These are phyloP conservation scores for Perizoma flavofasciatum DNA, from an alignment of 2,888 invertebrate genomes.

Conservation along the genomic window DNA sequence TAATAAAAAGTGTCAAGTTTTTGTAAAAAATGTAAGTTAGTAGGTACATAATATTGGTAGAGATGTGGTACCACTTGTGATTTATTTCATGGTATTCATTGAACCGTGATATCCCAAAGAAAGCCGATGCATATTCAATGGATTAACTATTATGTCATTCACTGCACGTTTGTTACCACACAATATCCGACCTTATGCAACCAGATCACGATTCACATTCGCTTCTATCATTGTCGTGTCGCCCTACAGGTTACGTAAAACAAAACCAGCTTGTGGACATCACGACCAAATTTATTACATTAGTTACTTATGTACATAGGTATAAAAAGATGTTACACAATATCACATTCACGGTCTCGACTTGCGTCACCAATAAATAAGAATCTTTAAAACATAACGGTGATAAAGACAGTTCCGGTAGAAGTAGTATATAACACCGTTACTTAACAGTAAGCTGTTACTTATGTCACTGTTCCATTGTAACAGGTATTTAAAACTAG, in stretches of 20 bases:
- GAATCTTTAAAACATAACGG: slow-evolving; percentile 29
- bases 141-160: slow-evolving; percentile 45
- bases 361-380: slow-evolving; percentile 77
- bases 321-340: slow-evolving; percentile 75
- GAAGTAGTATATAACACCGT: no score
- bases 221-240: slow-evolving; percentile 38
- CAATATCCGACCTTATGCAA: slow-evolving; percentile 41
- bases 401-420: slow-evolving; percentile 32
- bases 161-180: slow-evolving; percentile 29
- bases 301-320: slow-evolving; percentile 70
- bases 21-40: no score
- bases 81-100: no score
- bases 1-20: no score
- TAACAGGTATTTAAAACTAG: slow-evolving; percentile 10
- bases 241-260: slow-evolving; percentile 58
- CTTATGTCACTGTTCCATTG: slow-evolving; percentile 10
- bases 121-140: slow-evolving; percentile 44
- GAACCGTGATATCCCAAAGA: slow-evolving; percentile 23
- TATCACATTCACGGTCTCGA: slow-evolving; percentile 73
- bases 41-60: no score
- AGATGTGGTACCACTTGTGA: no score
- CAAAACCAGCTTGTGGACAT: slow-evolving; percentile 57
- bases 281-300: slow-evolving; percentile 66
- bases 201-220: slow-evolving; percentile 43
- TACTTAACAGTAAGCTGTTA: no score